phyloP scores from a whole-genome alignment of 2,113 vertebrate genomes.

The Siniperca chuatsi region DNA sequence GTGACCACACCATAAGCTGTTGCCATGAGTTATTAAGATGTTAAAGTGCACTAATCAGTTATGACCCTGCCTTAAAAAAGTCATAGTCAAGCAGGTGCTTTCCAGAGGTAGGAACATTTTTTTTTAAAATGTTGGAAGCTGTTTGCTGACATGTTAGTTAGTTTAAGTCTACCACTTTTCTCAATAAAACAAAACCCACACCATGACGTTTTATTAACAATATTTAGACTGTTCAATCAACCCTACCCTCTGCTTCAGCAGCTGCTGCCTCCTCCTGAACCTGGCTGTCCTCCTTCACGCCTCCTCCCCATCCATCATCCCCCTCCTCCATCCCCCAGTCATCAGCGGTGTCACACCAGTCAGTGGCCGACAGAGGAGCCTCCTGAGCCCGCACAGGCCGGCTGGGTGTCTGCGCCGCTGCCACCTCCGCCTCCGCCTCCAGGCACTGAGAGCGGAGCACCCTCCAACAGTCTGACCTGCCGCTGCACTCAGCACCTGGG shows the following conservation, averaged over 20 bases:
- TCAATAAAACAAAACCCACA: too few species aligned
- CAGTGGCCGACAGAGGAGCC: conserved; percentile 46
- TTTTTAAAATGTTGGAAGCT: too few species aligned
- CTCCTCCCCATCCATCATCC: neutral
- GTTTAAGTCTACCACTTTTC: too few species aligned
- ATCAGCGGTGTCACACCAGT: conserved; percentile 77
- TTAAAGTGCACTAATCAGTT: too few species aligned
- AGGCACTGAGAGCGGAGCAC: conserved; percentile 70
- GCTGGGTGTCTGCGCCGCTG: neutral
- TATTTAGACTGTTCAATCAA: neutral
- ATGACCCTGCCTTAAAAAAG: too few species aligned
- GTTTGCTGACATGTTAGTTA: too few species aligned
- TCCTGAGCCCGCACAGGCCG: neutral
- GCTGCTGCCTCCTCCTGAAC: conserved; percentile 4
- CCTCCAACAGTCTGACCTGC: conserved; percentile 56
- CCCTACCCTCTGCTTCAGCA: conserved; percentile 12
- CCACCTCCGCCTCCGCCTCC: conserved; percentile 23
- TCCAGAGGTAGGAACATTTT: too few species aligned
- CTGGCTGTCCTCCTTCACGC: neutral
- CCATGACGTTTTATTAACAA: too few species aligned
- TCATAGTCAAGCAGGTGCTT: too few species aligned
- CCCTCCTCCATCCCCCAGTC: conserved; percentile 71
- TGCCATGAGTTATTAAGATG: too few species aligned
- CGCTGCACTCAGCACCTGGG: conserved; percentile 35
- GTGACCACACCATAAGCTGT: too few species aligned